Base-by-base conservation (phyloP, 2,797 vertebrate species). In the Crenuchus spilurus region DNA sequence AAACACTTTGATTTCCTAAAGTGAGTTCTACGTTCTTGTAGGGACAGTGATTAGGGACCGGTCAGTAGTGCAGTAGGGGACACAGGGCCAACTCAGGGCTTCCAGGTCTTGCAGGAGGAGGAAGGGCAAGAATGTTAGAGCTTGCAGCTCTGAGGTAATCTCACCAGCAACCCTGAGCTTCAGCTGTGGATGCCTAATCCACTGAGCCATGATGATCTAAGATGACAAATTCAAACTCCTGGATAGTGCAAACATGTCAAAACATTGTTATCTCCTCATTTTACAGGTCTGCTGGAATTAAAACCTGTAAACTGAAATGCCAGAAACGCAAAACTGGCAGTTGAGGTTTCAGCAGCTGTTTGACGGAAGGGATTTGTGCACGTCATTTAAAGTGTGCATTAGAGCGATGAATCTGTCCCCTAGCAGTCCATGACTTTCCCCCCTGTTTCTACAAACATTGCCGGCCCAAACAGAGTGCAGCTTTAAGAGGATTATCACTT, bases 381-480 rank as follows among this genome's bases (percentile, higher is more conserved):
- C 11, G 10, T 51, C 31, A 46, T 69, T 51, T 75, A 72, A 41
- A 3, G 0, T 62, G 57, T 70, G 61, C 20, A 70, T n/a, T 33
- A 2, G 48, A 55, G 65, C 54, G 18, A 65, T 41, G 31, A 70
- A 78, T 73, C 44, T 64, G 2, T 30, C 57, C 35, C 46, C 37
- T 13, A 64, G 67, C 57, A 2, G 41, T 46, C 30, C 24, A 49
- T 0, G 26, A 35, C 18, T 49, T 7, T 1, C 24, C 7, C 16
- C 7, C 3, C 10, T 5, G n/a, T 72, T 65, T 13, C 18, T 16
- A 9, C n/a, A 48, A 55, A 22, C n/a, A 20, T 58, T 66, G 0
- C 24, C 24, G 62, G 1, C n/a, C 37, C 51, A 65, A 10, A 70
- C 6, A 52, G 16, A 52, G 14, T 14, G 33, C 60, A 18, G 71